Evolutionary conservation across 1,140 invertebrate genomes (phyloP).

Genomic region (Telenomus remus): DNA sequence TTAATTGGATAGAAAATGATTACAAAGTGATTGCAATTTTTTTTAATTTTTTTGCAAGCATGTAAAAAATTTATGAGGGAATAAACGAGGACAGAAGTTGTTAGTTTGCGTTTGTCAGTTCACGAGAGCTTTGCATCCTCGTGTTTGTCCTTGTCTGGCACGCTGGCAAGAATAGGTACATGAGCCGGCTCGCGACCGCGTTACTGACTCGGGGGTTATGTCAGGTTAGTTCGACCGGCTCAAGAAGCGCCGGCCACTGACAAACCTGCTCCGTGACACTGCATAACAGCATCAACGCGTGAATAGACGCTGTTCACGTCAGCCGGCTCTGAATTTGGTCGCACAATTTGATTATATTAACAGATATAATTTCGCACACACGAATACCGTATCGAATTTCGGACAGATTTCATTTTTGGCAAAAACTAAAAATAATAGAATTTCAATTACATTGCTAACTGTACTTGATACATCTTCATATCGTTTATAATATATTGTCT

Average conservation of each 20-base stretch:
- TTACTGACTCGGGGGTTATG: constrained; percentile 38
- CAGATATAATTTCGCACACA: too few species aligned
- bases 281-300: constrained; percentile 15
- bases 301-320: constrained; percentile 29
- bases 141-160: constrained; percentile 14
- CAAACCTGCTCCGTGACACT: constrained; percentile 27
- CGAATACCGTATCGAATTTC: too few species aligned
- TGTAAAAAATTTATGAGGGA: too few species aligned
- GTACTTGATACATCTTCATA: too few species aligned
- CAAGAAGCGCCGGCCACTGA: constrained; percentile 15
- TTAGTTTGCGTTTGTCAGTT: constrained; percentile 26
- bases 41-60: too few species aligned
- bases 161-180: constrained; percentile 33
- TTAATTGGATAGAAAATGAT: too few species aligned
- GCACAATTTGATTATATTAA: too few species aligned
- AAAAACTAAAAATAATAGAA: too few species aligned
- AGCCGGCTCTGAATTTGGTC: constrained; percentile 6
- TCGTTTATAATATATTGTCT: too few species aligned
- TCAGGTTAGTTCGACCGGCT: constrained; percentile 44
- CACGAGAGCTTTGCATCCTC: constrained; percentile 35
- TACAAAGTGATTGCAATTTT: too few species aligned
- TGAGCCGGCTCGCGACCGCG: constrained; percentile 24
- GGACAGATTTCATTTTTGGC: too few species aligned
- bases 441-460: too few species aligned
- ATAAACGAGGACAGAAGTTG: not conserved